Conservation (phyloP, 2,797 vertebrate species). For the Parauchenoglanis ngamensis region DNA sequence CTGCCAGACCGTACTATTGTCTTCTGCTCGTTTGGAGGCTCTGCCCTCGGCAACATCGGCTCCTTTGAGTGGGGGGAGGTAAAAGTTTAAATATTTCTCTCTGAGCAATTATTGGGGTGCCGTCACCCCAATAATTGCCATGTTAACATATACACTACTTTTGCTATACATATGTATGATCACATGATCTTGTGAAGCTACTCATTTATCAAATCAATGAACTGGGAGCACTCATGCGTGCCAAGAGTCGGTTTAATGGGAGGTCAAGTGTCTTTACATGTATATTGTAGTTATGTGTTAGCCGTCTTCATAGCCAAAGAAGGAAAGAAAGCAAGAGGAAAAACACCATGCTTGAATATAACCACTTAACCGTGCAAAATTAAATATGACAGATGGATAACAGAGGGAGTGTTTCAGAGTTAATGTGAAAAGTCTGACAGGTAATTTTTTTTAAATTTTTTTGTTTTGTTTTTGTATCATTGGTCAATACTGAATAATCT, state of each 20-base stretch:
- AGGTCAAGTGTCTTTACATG: constrained; percentile 34
- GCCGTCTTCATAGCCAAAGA: constrained; percentile 2
- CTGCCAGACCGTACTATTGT: constrained; percentile 85
- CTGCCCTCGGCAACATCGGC: constrained; percentile 84
- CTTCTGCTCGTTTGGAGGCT: constrained; percentile 91
- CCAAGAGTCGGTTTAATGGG: constrained; percentile 29
- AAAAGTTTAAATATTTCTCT: constrained; percentile 49
- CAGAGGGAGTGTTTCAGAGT: constrained; percentile 23
- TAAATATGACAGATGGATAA: constrained; percentile 41
- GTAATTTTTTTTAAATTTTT: constrained; percentile 11
- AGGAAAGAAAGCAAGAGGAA: constrained; percentile 21
- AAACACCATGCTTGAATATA: constrained; percentile 36
- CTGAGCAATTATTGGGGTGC: not conserved
- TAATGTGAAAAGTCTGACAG: constrained; percentile 45
- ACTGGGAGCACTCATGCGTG: not conserved
- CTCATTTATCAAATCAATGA: not conserved
- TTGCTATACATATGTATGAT: not conserved
- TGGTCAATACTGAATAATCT: constrained; percentile 17
- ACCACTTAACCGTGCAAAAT: constrained; percentile 39
- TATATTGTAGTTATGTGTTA: constrained; percentile 15
- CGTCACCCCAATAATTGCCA: constrained; percentile 12
- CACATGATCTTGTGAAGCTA: constrained; percentile 9
- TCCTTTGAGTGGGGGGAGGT: constrained; percentile 97
- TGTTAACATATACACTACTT: constrained; percentile 25
- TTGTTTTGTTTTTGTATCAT: not conserved